Percentiles rank a stretch among this genome's conserved stretches.
phyloP scores from a whole-genome alignment of 1,140 invertebrate genomes.

The Drosophila littoralis region DNA sequence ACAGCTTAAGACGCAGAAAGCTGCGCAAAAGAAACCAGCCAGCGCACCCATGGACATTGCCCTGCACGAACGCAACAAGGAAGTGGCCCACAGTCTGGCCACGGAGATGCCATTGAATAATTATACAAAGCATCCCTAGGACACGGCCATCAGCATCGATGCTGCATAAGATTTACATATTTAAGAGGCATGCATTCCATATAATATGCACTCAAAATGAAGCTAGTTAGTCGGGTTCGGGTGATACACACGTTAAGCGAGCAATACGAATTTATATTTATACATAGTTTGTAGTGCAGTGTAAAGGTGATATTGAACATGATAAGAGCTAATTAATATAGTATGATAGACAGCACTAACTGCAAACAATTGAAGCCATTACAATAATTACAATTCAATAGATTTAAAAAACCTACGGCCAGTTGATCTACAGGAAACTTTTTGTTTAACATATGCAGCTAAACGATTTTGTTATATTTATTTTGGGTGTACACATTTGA shows the following conservation, averaged over 20 bases:
- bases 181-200: conserved; percentile 28
- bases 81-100: conserved; percentile 70
- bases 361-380: conserved; percentile 17
- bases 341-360: not conserved
- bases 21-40: conserved; percentile 72
- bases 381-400: conserved; percentile 18
- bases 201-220: conserved; percentile 17
- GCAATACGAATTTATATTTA: conserved; percentile 47
- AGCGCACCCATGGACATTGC: conserved; percentile 72
- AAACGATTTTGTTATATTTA: conserved; percentile 20
- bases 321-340: conserved; percentile 19
- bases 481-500: not conserved
- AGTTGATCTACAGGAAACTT: conserved; percentile 15
- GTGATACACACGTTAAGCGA: conserved; percentile 67
- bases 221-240: conserved; percentile 48
- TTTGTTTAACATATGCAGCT: conserved; percentile 15
- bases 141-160: conserved; percentile 71
- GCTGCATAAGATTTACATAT: conserved; percentile 63
- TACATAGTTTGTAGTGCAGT: conserved; percentile 43
- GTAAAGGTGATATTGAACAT: conserved; percentile 51
- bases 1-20: conserved; percentile 83
- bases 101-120: conserved; percentile 81
- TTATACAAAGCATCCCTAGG: conserved; percentile 84
- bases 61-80: conserved; percentile 77
- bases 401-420: not conserved